phyloP scores from a whole-genome alignment of 2,888 invertebrate genomes.

The Ernsta delagoae region DNA sequence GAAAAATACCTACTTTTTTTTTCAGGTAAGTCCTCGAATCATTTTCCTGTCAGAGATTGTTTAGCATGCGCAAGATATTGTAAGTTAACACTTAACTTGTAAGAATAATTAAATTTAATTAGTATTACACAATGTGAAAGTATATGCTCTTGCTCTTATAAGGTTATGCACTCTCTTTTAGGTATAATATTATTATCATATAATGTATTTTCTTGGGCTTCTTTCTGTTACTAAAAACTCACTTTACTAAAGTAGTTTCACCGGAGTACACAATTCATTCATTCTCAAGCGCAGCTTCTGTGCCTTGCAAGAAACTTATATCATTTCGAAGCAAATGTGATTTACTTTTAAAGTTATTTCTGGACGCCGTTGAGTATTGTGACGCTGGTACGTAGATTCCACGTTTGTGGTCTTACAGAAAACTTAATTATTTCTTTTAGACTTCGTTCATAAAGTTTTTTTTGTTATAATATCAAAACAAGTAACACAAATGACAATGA shows the following conservation, averaged over 20 bases:
- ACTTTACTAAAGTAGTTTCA: neutral
- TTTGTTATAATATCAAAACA: too few relatives aligned
- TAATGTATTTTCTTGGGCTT: neutral
- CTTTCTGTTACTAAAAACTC: neutral
- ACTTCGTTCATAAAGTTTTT: neutral
- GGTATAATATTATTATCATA: too few relatives aligned
- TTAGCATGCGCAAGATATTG: neutral
- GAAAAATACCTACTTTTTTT: too few relatives aligned
- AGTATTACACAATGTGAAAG: too few relatives aligned
- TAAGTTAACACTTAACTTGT: neutral
- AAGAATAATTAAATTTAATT: too few relatives aligned
- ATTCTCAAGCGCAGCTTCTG: neutral
- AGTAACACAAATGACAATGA: too few relatives aligned
- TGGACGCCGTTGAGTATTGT: neutral
- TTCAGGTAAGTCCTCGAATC: slow-evolving; percentile 17
- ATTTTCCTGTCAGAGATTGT: neutral
- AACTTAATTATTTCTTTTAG: neutral
- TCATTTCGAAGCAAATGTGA: neutral
- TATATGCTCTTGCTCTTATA: too few relatives aligned
- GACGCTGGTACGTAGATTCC: neutral
- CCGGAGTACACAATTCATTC: neutral
- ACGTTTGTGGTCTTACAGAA: neutral
- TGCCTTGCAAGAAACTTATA: slow-evolving; percentile 1
- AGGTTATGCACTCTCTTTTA: too few relatives aligned
- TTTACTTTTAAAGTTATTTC: slow-evolving; percentile 1